Evolutionary conservation across 2,797 vertebrate genomes (phyloP), one percentile per base, ranked within the genome.

Genomic region (Euphonia xanthogaster): DNA sequence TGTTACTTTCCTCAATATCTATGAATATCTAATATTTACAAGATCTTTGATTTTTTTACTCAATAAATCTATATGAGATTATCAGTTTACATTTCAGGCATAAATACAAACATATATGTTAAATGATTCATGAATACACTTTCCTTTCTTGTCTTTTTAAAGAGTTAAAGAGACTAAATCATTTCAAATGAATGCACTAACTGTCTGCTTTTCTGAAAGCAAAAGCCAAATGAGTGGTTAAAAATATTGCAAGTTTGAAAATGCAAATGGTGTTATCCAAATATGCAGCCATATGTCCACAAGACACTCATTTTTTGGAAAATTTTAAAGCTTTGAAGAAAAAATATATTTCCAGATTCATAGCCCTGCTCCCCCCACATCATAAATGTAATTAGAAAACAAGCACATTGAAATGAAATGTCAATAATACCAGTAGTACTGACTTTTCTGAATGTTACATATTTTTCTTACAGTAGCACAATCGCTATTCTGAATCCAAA

Each of bases 261-360:
- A 98, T 98, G 98, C 98, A 98, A 98, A 98, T 98, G 96, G 97
- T 98, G 98, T 98, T 98, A 98, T 98, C 98, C 98, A 98, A 98
- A 98, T 98, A 98, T 97, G 97, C 98, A 98, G 97, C 98, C 98
- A 98, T 98, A 98, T 98, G 98, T 98, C 98, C 98, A 97, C 97
- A 98, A 98, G 98, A 97, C 96, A 98, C 97, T 97, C 97, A 97
- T 96, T 97, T 95, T 94, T 95, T 81, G 74, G 89, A 95, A 97
- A 97, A 96, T 97, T 97, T 97, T 98, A 98, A 98, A 97, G 97
- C 97, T 97, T 97, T 96, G 93, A 96, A 97, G 95, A 97, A 96
- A 97, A 97, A 97, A 96, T 98, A 84, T 96, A 97, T 98, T 97
- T 98, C 78, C 75, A 97, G 96, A 96, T 97, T 97, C 88, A 58